A percentile compares a stretch with the other conserved stretches of the same genome.
These are phyloP conservation scores for Oscheius sp. DNA, from an alignment of 2,888 invertebrate genomes.

Conservation along the genomic window DNA sequence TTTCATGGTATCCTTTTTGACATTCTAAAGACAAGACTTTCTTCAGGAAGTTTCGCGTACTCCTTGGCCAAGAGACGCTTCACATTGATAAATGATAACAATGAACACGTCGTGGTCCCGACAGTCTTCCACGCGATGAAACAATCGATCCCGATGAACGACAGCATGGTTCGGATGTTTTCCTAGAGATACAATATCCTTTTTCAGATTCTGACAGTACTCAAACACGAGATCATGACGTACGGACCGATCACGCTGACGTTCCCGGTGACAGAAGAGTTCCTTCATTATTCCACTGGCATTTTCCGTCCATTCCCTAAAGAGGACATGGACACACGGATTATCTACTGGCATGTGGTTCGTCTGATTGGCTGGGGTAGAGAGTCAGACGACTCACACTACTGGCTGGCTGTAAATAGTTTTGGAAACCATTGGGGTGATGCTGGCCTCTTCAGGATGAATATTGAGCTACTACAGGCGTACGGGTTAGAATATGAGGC, in stretches of 20 bases:
- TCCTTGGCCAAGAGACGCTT: conserved; percentile 70
- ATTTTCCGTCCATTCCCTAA: conserved; percentile 69
- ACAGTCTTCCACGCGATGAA: conserved; percentile 71
- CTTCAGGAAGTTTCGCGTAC: conserved; percentile 68
- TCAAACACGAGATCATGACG: conserved; percentile 67
- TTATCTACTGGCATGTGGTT: conserved; percentile 72
- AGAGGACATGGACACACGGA: conserved; percentile 64
- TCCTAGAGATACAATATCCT: too few relatives aligned
- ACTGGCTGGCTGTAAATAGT: conserved; percentile 70
- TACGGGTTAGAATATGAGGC: conserved; percentile 6
- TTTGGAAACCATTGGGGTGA: conserved; percentile 72
- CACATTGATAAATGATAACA: conserved; percentile 68
- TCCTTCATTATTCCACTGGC: conserved; percentile 69
- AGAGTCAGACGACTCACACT: conserved; percentile 62
- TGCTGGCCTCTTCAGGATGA: conserved; percentile 7
- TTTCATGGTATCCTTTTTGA: conserved; percentile 52
- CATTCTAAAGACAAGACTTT: not conserved
- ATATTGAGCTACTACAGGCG: not conserved
- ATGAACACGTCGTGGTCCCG: conserved; percentile 61
- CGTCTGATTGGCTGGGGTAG: conserved; percentile 71
- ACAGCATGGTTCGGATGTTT: too few relatives aligned
- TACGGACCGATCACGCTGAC: conserved; percentile 72
- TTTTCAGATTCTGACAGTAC: conserved; percentile 47
- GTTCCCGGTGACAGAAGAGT: conserved; percentile 72
- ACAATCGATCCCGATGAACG: conserved; percentile 52